A percentile compares a stretch with the other conserved stretches of the same genome.
Conservation (phyloP, 2,888 invertebrate genomes). For the Sarcophaga subvicina region DNA sequence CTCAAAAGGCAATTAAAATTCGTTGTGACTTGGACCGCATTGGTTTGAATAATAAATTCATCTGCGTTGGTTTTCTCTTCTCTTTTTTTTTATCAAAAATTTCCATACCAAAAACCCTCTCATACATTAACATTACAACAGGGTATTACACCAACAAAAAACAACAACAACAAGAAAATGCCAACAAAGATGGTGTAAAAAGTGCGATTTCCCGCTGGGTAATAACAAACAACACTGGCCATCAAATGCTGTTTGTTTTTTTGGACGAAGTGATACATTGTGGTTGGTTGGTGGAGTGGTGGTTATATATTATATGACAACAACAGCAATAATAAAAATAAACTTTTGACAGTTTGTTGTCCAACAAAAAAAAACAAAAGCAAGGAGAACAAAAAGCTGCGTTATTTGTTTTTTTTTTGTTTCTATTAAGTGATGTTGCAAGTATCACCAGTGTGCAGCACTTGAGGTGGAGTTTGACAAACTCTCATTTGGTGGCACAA, state of each 20-base stretch:
- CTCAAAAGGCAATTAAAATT: no score
- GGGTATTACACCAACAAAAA: neutral
- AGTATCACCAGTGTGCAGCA: neutral
- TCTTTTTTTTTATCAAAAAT: conserved; percentile 14
- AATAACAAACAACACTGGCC: conserved; percentile 56
- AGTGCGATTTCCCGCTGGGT: conserved; percentile 70
- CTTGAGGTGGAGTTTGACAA: conserved; percentile 41
- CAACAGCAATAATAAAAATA: conserved; percentile 53
- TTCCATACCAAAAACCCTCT: conserved; percentile 3
- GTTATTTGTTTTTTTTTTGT: conserved; percentile 10
- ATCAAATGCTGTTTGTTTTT: conserved; percentile 31
- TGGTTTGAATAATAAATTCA: neutral
- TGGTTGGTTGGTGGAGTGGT: neutral
- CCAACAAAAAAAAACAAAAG: conserved; percentile 54
- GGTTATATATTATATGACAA: conserved; percentile 25
- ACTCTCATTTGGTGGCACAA: conserved; percentile 52
- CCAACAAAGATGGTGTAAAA: conserved; percentile 54
- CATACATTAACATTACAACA: conserved; percentile 23
- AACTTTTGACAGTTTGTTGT: conserved; percentile 80
- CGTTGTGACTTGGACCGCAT: neutral
- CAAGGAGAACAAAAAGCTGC: conserved; percentile 19
- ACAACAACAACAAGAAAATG: neutral
- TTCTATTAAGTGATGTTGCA: conserved; percentile 23
- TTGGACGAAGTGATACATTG: conserved; percentile 40
- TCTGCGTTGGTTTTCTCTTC: neutral